Percentiles rank a stretch among this genome's conserved stretches.
phyloP scores from a whole-genome alignment of 2,113 vertebrate species.

The Vulpes ferrilata region DNA sequence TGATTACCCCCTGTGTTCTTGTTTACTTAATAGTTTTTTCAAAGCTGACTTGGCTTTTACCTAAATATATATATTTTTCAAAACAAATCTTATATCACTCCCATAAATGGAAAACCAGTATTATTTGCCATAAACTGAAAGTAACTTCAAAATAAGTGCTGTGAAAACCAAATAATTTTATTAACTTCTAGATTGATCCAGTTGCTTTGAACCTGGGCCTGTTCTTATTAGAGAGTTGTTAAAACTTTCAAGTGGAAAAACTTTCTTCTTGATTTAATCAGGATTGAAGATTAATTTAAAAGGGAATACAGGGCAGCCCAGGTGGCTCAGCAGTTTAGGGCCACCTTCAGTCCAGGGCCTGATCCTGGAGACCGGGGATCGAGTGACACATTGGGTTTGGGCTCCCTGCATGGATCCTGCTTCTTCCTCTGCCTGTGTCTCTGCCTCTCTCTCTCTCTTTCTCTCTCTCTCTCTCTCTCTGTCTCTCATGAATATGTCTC shows the following conservation, averaged over 20 bases:
- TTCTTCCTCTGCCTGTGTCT: no score
- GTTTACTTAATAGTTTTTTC: background rate
- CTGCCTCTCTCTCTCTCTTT: no score
- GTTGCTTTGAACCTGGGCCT: background rate
- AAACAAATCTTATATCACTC: background rate
- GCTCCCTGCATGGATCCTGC: no score
- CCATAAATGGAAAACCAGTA: background rate
- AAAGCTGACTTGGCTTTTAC: background rate
- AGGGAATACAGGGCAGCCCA: no score
- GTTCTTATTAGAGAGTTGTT: background rate
- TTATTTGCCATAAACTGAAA: background rate
- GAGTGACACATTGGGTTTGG: no score
- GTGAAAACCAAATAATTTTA: background rate
- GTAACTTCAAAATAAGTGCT: background rate
- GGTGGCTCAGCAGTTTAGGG: no score
- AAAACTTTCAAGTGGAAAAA: background rate
- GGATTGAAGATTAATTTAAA: background rate
- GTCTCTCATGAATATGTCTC: no score
- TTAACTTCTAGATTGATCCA: background rate
- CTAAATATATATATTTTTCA: background rate
- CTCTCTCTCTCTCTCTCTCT: no score
- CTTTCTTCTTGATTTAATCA: slow-evolving; percentile 13
- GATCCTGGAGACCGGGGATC: no score
- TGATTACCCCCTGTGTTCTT: background rate
- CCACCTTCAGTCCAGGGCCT: no score